Base-by-base conservation (phyloP, 1,140 invertebrate genomes). In the Megalonaias nervosa region DNA sequence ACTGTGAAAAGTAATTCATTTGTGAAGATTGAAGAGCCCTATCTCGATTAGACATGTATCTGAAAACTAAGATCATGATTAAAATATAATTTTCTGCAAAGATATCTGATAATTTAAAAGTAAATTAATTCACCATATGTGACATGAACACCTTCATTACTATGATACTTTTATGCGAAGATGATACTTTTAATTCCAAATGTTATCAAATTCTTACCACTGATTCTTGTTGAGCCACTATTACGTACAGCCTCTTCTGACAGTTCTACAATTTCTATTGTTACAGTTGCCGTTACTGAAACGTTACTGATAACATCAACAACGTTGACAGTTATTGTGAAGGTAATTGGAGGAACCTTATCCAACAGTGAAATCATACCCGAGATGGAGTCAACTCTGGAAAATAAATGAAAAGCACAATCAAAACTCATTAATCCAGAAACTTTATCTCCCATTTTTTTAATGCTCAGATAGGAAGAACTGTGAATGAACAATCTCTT, bases 171-270 rank as follows among this genome's bases (percentile, higher is more conserved):
- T 31, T 31, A 31, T 31, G 31, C 31, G 31, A 5, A 2, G 5
- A 31, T 31, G 31, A 31, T 31, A 31, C 5, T 31, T 31, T 31
- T 31, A 31, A 31, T 31, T 31, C 31, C 31, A 31, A 31, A 31
- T 31, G 31, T 31, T 31, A 5, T 31, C 31, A 96, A 96, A 1
- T 21, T 77, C 67, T 71, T 70, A 89, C 89, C 97, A 1, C 96
- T 94, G 86, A 99, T 94, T 77, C 97, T 92, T 65, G 98, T 94
- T 0, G 97, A 98, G 16, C 97, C 97, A 1, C 97, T 97, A 91
- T 98, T 98, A 1, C 96, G 92, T 9, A 99, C 96, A 12, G 97
- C 97, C 83, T 98, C 97, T 86, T 98, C 95, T 5, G 97, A 95
- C 83, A 99, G 97, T 89, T 97, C 96, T 89, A 96, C 94, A 0